phyloP scores from a whole-genome alignment of 1,140 invertebrate species.

The Ephestia elutella region DNA sequence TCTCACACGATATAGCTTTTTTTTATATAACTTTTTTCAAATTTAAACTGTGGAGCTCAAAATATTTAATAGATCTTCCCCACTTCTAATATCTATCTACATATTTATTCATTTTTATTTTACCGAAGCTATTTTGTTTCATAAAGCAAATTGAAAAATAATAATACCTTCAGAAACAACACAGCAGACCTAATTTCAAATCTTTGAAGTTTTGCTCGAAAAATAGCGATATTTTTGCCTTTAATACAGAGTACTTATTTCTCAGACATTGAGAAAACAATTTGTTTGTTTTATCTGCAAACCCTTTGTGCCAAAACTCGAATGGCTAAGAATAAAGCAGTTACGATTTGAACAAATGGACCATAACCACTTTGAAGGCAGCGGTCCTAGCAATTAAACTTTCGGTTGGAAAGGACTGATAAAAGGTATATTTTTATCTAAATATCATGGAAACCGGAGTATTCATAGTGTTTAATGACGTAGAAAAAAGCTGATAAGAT shows the following conservation, averaged over 20 bases:
- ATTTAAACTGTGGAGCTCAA: too few species aligned
- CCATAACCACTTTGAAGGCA: constrained; percentile 40
- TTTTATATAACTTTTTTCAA: background rate
- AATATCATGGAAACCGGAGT: too few species aligned
- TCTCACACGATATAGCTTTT: too few species aligned
- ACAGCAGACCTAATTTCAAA: background rate
- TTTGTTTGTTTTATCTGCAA: constrained; percentile 57
- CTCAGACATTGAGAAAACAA: constrained; percentile 27
- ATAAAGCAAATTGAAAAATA: too few species aligned
- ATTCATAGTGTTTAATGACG: too few species aligned
- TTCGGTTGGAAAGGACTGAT: constrained; percentile 18
- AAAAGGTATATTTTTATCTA: constrained; percentile 13
- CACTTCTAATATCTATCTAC: too few species aligned
- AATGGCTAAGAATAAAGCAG: constrained; percentile 49
- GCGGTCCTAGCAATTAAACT: constrained; percentile 37
- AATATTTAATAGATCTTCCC: too few species aligned
- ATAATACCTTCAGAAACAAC: too few species aligned
- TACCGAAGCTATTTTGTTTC: too few species aligned
- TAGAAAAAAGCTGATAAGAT: too few species aligned
- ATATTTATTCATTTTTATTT: too few species aligned
- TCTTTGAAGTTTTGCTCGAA: background rate
- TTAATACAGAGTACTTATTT: constrained; percentile 4
- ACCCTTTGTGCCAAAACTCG: constrained; percentile 50
- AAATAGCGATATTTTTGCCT: too few species aligned
- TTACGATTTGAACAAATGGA: constrained; percentile 53